Base-by-base conservation (phyloP, 2,797 vertebrate genomes). In the Lutjanus campechanus region DNA sequence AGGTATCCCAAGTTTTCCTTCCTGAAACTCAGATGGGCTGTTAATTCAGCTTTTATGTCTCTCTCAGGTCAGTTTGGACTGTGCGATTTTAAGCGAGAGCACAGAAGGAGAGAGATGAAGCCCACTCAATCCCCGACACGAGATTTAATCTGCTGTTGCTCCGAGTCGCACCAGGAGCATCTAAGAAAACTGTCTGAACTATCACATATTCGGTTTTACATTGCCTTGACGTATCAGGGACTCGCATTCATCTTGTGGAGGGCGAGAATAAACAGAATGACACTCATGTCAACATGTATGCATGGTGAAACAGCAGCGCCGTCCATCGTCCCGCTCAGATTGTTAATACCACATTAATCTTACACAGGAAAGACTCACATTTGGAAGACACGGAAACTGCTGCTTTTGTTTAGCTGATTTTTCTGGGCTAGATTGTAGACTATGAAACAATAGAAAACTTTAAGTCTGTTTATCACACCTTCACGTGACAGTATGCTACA, bases 161-260 rank as follows among this genome's bases (percentile, higher is more conserved):
- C 62, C 41, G 68, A 44, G 68, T 19, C 8, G 2, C 66, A 61
- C 54, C 76, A 71, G 46, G 51, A 70, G 43, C 29, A 54, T 72
- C 19, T 36, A 8, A 60, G 64, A 83, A 12, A 79, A 77, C 41
- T 19, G 56, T 20, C 17, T 62, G 74, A 62, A 84, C 80, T 64
- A 80, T 79, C 40, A 82, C 66, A 86, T 66, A 66, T 74, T 85
- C 41, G 41, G 62, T 76, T 90, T 88, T 78, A 56, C 29, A 76
- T 77, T 85, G 54, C 87, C 84, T 91, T 91, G 90, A 89, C 69
- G 41, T 40, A 67, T 61, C 49, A 82, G 59, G 54, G 67, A 81
- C 68, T 85, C 55, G 2, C 85, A 92, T 94, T 86, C 46, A 88
- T 95, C 91, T 91, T 88, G 64, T 62, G 61, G 64, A 69, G 81